phyloP scores from a whole-genome alignment of 2,888 invertebrate species.

The Alviniconcha strummeri region DNA sequence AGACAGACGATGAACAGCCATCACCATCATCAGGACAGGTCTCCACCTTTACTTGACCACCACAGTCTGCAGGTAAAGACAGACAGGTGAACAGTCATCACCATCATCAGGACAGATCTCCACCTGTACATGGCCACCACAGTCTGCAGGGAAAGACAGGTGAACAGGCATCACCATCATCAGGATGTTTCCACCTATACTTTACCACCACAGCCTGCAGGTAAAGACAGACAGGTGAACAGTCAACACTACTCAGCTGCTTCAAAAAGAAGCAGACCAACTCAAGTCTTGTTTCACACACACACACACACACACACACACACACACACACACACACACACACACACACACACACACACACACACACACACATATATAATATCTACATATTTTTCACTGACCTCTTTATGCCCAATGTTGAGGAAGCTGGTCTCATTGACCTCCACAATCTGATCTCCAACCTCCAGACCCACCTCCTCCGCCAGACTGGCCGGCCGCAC shows the following conservation, averaged over 20 bases:
- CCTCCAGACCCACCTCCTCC: conserved; percentile 88
- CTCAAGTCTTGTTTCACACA: too few species aligned
- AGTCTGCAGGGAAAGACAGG: conserved; percentile 76
- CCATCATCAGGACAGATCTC: background rate
- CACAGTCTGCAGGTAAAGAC: conserved; percentile 79
- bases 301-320: too few species aligned
- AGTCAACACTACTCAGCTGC: background rate
- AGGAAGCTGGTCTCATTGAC: conserved; percentile 84
- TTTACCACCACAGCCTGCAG: conserved; percentile 79
- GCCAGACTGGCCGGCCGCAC: conserved; percentile 93
- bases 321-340: too few species aligned
- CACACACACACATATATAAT: too few species aligned
- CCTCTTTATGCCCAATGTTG: conserved; percentile 88
- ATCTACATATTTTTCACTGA: conserved; percentile 62
- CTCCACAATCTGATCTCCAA: conserved; percentile 92
- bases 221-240: background rate
- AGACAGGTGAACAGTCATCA: background rate
- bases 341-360: too few species aligned
- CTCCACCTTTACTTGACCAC: conserved; percentile 74
- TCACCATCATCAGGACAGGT: too few species aligned
- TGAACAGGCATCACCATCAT: background rate
- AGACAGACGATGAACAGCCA: too few species aligned
- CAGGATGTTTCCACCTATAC: too few species aligned
- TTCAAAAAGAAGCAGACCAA: too few species aligned
- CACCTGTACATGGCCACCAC: conserved; percentile 72